Conservation (phyloP, 2,113 vertebrate species). For the Campylomormyrus tamandua region DNA sequence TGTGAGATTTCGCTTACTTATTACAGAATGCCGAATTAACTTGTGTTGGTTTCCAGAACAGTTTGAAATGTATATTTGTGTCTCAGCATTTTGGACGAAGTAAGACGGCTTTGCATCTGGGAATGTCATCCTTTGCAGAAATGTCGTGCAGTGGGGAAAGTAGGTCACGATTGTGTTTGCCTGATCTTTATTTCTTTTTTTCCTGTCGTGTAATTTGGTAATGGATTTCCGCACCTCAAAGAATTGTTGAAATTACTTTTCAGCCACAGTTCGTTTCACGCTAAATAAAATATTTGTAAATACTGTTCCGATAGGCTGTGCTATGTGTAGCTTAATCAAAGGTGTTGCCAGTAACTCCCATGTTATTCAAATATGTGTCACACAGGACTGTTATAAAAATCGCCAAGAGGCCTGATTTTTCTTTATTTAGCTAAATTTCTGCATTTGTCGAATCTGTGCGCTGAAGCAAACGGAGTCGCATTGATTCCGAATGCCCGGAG, state of each 20-base stretch:
- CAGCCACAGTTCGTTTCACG: not conserved
- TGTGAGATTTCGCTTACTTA: not conserved
- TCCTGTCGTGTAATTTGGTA: not conserved
- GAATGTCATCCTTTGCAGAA: not conserved
- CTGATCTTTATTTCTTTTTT: not conserved
- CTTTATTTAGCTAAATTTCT: not conserved
- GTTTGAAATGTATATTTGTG: not conserved
- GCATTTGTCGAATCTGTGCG: not conserved
- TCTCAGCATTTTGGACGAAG: not conserved
- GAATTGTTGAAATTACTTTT: not conserved
- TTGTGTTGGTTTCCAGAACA: not conserved
- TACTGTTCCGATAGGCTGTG: not conserved
- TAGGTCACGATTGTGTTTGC: not conserved
- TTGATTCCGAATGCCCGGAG: not conserved
- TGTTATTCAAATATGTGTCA: not conserved
- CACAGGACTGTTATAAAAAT: not conserved
- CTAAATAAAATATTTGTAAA: constrained; percentile 2
- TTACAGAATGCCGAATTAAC: not conserved
- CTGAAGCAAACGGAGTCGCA: not conserved
- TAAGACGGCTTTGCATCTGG: not conserved
- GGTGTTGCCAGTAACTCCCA: not conserved
- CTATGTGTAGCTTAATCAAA: not conserved
- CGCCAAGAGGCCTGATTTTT: not conserved
- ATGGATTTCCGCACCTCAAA: not conserved
- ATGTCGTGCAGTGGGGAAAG: not conserved